These are phyloP conservation scores for Cotesia vestalis DNA, from an alignment of 1,140 invertebrate species.

Conservation along the genomic window DNA sequence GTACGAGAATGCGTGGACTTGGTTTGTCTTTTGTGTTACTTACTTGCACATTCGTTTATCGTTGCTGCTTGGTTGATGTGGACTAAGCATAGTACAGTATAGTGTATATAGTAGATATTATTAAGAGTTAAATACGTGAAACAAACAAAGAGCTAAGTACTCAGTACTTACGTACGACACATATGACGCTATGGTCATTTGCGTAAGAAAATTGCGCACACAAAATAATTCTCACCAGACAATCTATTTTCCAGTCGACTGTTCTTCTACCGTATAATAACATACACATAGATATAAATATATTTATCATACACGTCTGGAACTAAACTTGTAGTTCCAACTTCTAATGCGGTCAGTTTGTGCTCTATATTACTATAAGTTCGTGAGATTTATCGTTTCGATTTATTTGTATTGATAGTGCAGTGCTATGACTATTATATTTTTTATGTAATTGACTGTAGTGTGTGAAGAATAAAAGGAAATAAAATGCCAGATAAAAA, in stretches of 20 bases:
- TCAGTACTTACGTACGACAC: neutral
- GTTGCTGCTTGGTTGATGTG: constrained; percentile 9
- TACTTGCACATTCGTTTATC: constrained; percentile 20
- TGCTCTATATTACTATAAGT: neutral
- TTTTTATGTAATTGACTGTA: neutral
- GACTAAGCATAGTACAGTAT: constrained; percentile 14
- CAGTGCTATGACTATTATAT: neutral
- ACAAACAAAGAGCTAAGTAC: neutral
- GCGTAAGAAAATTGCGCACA: constrained; percentile 25
- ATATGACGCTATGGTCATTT: constrained; percentile 25
- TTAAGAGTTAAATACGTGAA: too few relatives aligned
- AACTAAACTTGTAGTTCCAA: neutral
- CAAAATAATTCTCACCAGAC: neutral
- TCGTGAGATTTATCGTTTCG: neutral
- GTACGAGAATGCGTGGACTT: constrained; percentile 39
- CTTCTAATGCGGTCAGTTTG: constrained; percentile 14
- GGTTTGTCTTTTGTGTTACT: constrained; percentile 5
- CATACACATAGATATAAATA: too few relatives aligned
- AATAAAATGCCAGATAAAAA: constrained; percentile 29
- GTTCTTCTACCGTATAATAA: neutral
- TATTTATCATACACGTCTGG: neutral
- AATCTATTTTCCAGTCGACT: constrained; percentile 21
- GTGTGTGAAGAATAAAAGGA: neutral
- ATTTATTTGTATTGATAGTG: constrained; percentile 12
- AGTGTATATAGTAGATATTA: neutral